Percentiles rank a stretch among this genome's conserved stretches.
Conservation (phyloP, 2,888 invertebrate species). For the Macaria liturata region DNA sequence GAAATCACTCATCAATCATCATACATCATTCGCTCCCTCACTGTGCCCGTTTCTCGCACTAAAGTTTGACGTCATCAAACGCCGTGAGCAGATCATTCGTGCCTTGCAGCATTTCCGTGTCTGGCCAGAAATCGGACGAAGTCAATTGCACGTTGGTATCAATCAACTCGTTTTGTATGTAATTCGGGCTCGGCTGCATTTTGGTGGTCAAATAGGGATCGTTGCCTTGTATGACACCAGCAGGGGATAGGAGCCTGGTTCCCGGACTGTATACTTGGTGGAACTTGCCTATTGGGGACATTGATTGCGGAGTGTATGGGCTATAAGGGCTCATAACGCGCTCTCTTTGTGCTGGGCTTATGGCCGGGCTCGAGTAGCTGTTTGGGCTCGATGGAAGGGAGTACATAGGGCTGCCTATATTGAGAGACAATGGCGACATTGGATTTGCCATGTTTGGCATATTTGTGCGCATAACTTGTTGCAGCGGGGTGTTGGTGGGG, state of each 20-base stretch:
- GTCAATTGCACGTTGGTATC: conserved; percentile 55
- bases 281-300: conserved; percentile 66
- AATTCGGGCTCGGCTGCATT: conserved; percentile 69
- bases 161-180: conserved; percentile 58
- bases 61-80: conserved; percentile 71
- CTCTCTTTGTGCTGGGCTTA: conserved; percentile 67
- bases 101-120: conserved; percentile 65
- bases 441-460: conserved; percentile 41
- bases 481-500: conserved; percentile 29
- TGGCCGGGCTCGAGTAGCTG: conserved; percentile 59
- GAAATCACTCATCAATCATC: conserved; percentile 54
- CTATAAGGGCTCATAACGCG: conserved; percentile 68
- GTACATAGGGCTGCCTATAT: conserved; percentile 64
- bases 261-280: conserved; percentile 61
- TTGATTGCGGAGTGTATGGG: conserved; percentile 68
- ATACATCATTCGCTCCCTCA: neutral
- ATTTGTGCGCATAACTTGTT: conserved; percentile 49
- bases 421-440: conserved; percentile 69
- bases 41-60: conserved; percentile 40
- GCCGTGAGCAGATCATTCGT: conserved; percentile 66
- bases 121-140: conserved; percentile 66
- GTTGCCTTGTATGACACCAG: conserved; percentile 57
- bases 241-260: conserved; percentile 57
- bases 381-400: conserved; percentile 69
- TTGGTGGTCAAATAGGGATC: conserved; percentile 72